phyloP scores from a whole-genome alignment of 2,797 vertebrate species.

The Pipistrellus pipistrellus region DNA sequence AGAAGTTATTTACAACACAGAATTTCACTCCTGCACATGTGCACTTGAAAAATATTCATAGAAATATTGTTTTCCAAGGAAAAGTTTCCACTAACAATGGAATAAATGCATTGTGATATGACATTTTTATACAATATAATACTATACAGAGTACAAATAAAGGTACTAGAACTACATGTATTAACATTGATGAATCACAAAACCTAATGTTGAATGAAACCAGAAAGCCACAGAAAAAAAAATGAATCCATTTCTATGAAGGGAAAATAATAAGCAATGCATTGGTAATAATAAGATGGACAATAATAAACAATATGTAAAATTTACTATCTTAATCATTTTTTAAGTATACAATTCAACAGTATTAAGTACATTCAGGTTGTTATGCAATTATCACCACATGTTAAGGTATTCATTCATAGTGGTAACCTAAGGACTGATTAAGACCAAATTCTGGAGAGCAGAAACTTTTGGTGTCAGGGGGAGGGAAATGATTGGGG shows the following conservation, averaged over 20 bases:
- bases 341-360: background rate
- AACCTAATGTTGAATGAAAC: background rate
- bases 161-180: background rate
- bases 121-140: background rate
- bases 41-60: background rate
- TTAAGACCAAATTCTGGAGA: background rate
- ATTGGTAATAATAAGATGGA: background rate
- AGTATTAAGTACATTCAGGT: background rate
- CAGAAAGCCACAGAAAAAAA: background rate
- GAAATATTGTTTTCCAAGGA: background rate
- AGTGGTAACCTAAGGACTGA: background rate
- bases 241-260: background rate
- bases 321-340: background rate
- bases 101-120: background rate
- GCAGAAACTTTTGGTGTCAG: background rate
- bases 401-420: background rate
- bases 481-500: background rate
- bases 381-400: background rate
- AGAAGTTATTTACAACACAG: background rate
- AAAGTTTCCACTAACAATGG: background rate
- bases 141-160: background rate
- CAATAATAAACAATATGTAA: background rate
- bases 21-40: background rate
- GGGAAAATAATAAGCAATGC: background rate
- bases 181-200: conserved; percentile 23